A percentile compares a stretch with the other conserved stretches of the same genome.
phyloP scores from a whole-genome alignment of 2,797 vertebrate genomes.

The Knipowitschia caucasica region DNA sequence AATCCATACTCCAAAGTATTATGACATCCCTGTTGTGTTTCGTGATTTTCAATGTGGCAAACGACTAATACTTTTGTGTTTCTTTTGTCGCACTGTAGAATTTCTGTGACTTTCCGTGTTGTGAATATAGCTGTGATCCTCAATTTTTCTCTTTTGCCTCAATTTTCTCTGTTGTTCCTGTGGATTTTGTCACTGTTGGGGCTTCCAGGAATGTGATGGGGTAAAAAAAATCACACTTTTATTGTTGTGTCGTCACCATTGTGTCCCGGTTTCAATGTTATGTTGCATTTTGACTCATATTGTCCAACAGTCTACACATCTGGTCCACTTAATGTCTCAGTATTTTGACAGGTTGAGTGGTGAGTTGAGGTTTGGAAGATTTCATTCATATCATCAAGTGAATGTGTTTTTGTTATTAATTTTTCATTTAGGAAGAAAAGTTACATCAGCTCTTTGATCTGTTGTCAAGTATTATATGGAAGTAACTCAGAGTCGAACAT shows the following conservation, averaged over 20 bases:
- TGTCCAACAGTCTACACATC: background rate
- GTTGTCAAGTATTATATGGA: too few relatives aligned
- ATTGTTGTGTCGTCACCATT: constrained; percentile 35
- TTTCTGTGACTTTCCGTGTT: constrained; percentile 66
- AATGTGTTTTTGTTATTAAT: too few relatives aligned
- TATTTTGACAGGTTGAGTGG: background rate
- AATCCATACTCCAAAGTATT: too few relatives aligned
- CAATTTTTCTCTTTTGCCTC: constrained; percentile 70
- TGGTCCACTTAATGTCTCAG: too few relatives aligned
- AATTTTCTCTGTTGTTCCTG: constrained; percentile 80
- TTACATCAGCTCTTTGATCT: too few relatives aligned
- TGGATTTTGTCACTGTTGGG: constrained; percentile 81
- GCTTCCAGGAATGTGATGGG: constrained; percentile 84
- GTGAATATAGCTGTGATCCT: constrained; percentile 68
- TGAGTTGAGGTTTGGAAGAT: background rate
- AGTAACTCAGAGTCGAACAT: too few relatives aligned
- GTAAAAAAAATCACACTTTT: constrained; percentile 75
- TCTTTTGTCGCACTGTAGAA: constrained; percentile 40
- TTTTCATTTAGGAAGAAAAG: too few relatives aligned
- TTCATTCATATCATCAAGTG: background rate
- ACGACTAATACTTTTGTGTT: constrained; percentile 30
- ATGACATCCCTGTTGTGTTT: constrained; percentile 24
- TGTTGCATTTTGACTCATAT: background rate
- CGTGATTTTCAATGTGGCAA: constrained; percentile 12
- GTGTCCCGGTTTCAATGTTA: background rate